Conservation (phyloP, 2,888 invertebrate genomes). For the Autographa gamma region DNA sequence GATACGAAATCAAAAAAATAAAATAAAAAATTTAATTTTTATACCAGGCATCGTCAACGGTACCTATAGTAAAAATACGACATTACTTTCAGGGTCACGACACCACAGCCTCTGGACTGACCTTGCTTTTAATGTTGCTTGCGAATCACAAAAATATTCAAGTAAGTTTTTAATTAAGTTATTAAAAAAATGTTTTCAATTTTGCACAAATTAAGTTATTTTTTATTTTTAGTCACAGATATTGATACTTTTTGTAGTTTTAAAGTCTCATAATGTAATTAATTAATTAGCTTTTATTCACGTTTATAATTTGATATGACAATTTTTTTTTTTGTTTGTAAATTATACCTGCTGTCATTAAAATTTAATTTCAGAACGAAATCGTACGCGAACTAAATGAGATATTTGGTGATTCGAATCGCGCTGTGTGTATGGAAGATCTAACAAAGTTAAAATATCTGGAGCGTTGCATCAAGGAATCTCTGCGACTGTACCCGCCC, state of each 20-base stretch:
- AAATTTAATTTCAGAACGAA: conserved; percentile 45
- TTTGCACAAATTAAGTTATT: no score
- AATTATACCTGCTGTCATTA: no score
- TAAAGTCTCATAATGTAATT: no score
- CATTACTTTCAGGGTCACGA: conserved; percentile 83
- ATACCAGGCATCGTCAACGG: background rate
- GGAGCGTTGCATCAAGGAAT: conserved; percentile 91
- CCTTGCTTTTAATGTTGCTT: conserved; percentile 74
- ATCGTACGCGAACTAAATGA: conserved; percentile 55
- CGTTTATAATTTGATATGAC: no score
- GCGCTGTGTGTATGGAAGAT: conserved; percentile 88
- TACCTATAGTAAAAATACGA: background rate
- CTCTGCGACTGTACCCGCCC: conserved; percentile 90
- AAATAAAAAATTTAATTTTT: background rate
- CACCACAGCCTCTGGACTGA: conserved; percentile 75
- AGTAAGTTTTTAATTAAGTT: conserved; percentile 56
- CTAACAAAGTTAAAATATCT: conserved; percentile 90
- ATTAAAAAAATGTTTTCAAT: no score
- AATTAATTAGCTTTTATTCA: no score
- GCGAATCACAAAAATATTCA: conserved; percentile 82
- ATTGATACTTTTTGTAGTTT: no score
- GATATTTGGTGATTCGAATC: conserved; percentile 88
- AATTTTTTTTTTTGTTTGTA: no score
- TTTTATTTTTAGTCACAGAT: no score
- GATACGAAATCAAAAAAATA: no score